These are phyloP conservation scores for Luehdorfia chinensis DNA, from an alignment of 1,140 invertebrate species.

Conservation along the genomic window DNA sequence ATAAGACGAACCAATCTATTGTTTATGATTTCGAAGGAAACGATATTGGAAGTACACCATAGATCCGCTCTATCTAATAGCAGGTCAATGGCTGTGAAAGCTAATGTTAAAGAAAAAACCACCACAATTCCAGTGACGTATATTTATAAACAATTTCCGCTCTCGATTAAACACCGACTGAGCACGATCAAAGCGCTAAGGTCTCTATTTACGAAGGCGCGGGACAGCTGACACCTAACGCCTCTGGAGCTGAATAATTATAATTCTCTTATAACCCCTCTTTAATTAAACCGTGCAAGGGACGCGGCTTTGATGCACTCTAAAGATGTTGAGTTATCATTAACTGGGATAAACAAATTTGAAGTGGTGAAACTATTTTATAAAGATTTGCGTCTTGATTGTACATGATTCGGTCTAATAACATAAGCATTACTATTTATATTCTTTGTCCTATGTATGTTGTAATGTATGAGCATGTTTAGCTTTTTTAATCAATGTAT, in stretches of 20 bases:
- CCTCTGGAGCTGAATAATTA: constrained; percentile 9
- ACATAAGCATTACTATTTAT: too few relatives aligned
- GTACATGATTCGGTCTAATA: too few relatives aligned
- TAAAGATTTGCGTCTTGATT: too few relatives aligned
- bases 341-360: background rate
- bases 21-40: too few relatives aligned
- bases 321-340: background rate
- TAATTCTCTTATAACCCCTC: constrained; percentile 11
- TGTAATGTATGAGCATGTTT: too few relatives aligned
- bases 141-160: constrained; percentile 29
- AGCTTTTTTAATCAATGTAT: too few relatives aligned
- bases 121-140: constrained; percentile 7
- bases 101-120: constrained; percentile 7
- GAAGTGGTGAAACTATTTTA: too few relatives aligned
- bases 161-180: constrained; percentile 26
- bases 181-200: constrained; percentile 22
- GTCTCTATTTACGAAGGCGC: constrained; percentile 16
- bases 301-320: constrained; percentile 5
- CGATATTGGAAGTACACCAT: too few relatives aligned
- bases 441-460: too few relatives aligned
- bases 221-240: constrained; percentile 10
- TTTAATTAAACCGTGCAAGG: constrained; percentile 8
- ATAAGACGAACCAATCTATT: too few relatives aligned
- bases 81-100: constrained; percentile 13
- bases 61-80: too few relatives aligned